Evolutionary conservation across 2,113 vertebrate species (phyloP).

Genomic region (Paedocypris sp.): DNA sequence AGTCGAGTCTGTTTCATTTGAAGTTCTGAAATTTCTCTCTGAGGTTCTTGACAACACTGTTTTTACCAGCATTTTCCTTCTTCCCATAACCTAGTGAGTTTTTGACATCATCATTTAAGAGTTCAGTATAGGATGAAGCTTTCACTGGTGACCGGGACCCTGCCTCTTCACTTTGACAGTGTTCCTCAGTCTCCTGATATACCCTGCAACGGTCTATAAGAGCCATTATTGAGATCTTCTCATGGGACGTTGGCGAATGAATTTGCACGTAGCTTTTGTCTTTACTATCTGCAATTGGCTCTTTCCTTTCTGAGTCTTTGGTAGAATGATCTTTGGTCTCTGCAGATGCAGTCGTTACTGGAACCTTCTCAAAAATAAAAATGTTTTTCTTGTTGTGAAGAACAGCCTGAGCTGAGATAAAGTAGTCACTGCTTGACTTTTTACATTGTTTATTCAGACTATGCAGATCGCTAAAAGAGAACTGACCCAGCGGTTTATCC

Average conservation of each 20-base stretch:
- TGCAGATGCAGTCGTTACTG: constrained; percentile 43
- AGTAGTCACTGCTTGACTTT: constrained; percentile 25
- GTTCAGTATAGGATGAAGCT: neutral
- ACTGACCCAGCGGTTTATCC: constrained; percentile 36
- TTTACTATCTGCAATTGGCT: constrained; percentile 10
- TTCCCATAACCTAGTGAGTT: neutral
- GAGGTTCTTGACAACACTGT: constrained; percentile 74
- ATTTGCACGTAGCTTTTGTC: constrained; percentile 54
- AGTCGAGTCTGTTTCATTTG: too few relatives aligned
- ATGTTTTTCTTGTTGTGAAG: constrained; percentile 55
- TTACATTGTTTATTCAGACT: constrained; percentile 30
- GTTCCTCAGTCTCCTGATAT: constrained; percentile 69
- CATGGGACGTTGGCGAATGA: constrained; percentile 60
- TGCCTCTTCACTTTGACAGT: constrained; percentile 48
- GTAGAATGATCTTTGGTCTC: neutral
- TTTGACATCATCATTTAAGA: constrained; percentile 26
- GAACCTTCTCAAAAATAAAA: constrained; percentile 64
- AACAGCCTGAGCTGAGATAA: constrained; percentile 54
- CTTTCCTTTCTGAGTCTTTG: neutral
- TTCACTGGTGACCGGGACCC: constrained; percentile 5
- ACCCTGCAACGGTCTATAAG: constrained; percentile 65
- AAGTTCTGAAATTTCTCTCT: constrained; percentile 78
- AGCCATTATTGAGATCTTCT: constrained; percentile 73
- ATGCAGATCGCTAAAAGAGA: constrained; percentile 26
- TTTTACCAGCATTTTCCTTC: constrained; percentile 40